A percentile compares a stretch with the other conserved stretches of the same genome.
Evolutionary conservation across 2,888 invertebrate genomes (phyloP).

Genomic region (Polydrusus pterygomalis): DNA sequence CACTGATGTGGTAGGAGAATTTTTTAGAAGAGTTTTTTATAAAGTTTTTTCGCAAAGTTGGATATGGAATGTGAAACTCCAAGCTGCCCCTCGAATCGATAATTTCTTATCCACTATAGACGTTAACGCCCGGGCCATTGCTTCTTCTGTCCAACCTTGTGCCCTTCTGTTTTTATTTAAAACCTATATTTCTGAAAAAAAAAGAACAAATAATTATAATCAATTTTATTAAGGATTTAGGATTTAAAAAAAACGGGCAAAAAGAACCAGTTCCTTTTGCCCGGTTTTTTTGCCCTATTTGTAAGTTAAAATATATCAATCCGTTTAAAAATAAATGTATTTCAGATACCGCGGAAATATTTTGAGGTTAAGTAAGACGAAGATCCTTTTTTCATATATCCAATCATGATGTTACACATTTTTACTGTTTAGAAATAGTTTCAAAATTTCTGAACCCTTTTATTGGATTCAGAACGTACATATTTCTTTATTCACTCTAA

Average conservation of each 20-base stretch:
- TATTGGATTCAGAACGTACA: not conserved
- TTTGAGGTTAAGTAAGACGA: not conserved
- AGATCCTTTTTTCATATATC: not conserved
- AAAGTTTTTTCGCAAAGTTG: not conserved
- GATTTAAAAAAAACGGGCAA: too few relatives aligned
- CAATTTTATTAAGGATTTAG: too few relatives aligned
- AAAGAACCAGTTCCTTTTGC: too few relatives aligned
- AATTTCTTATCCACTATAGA: slow-evolving; percentile 1
- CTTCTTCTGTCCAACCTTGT: not conserved
- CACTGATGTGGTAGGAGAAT: not conserved
- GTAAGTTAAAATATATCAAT: not conserved
- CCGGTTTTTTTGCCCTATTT: not conserved
- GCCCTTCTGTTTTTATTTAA: too few relatives aligned
- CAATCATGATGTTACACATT: slow-evolving; percentile 1
- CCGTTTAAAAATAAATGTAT: not conserved
- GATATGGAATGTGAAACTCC: not conserved
- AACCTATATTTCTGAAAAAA: too few relatives aligned
- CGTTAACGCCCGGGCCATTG: not conserved
- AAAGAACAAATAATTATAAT: too few relatives aligned
- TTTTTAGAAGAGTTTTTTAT: slow-evolving; percentile 1
- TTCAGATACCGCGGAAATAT: not conserved
- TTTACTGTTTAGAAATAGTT: slow-evolving; percentile 1
- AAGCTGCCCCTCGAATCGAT: not conserved
- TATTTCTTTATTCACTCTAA: not conserved
- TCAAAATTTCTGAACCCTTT: not conserved